Percentiles rank a stretch among this genome's conserved stretches.
These are phyloP conservation scores for Mylabris phalerata DNA, from an alignment of 1,140 invertebrate species.

Conservation along the genomic window DNA sequence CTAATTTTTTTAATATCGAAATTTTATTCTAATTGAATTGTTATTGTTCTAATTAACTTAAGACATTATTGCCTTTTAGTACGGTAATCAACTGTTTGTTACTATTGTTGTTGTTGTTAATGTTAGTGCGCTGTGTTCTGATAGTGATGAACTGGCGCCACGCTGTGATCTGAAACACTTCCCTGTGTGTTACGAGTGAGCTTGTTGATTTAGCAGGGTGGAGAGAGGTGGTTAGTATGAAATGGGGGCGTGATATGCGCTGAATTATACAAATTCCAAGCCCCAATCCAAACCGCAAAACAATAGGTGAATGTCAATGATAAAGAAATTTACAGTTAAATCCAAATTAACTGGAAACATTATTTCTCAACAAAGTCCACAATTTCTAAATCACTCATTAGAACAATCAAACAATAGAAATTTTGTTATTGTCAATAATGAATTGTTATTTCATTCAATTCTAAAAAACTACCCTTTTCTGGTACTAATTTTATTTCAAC, in stretches of 20 bases:
- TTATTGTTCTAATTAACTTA: background rate
- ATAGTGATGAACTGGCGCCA: conserved; percentile 27
- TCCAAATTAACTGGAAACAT: background rate
- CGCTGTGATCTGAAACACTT: conserved; percentile 25
- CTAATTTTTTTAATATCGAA: background rate
- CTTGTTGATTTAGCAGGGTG: conserved; percentile 23
- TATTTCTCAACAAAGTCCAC: background rate
- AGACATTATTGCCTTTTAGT: background rate
- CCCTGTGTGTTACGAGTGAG: conserved; percentile 11
- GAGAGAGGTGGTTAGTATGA: conserved; percentile 11
- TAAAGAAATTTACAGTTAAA: background rate
- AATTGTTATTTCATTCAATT: too few relatives aligned
- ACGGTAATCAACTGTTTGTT: background rate
- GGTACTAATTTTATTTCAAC: too few relatives aligned
- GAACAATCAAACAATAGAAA: too few relatives aligned
- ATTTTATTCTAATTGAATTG: background rate
- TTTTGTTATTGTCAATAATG: too few relatives aligned
- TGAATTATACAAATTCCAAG: conserved; percentile 22
- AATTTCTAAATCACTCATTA: too few relatives aligned
- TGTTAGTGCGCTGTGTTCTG: conserved; percentile 11
- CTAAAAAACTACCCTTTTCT: too few relatives aligned
- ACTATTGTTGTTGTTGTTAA: background rate
- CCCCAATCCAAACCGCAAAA: conserved; percentile 10
- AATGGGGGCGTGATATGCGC: conserved; percentile 20
- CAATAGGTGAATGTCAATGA: conserved; percentile 7